These are phyloP conservation scores for Zosterops pallidus DNA, from an alignment of 2,113 vertebrate species.

Conservation along the genomic window DNA sequence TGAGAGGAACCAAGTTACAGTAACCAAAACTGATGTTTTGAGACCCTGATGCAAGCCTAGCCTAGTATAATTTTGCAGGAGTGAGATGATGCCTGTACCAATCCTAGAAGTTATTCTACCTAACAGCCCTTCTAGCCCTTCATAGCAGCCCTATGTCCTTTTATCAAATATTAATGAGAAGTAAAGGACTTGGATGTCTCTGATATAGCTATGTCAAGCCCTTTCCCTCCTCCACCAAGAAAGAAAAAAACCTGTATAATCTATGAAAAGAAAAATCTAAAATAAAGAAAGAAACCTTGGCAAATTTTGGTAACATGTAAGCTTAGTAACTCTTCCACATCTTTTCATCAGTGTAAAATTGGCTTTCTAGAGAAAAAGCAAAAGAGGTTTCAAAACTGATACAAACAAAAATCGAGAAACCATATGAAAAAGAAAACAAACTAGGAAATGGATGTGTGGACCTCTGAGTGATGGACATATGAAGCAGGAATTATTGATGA, in stretches of 20 bases:
- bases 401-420: neutral
- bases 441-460: neutral
- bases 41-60: neutral
- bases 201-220: neutral
- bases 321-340: neutral
- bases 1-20: neutral
- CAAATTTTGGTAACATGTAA: neutral
- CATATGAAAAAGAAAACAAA: no score
- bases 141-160: neutral
- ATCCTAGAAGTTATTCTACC: neutral
- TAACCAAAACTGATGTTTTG: neutral
- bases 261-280: neutral
- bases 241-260: neutral
- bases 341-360: neutral
- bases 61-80: neutral
- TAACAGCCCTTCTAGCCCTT: neutral
- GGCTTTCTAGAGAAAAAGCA: neutral
- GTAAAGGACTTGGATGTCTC: neutral
- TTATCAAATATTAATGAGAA: neutral
- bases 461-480: neutral
- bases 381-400: neutral
- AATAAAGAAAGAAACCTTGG: neutral
- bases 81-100: neutral
- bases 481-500: constrained; percentile 31
- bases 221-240: neutral